These are phyloP conservation scores for Bombyx mandarina DNA, from an alignment of 1,140 invertebrate species.

Conservation along the genomic window DNA sequence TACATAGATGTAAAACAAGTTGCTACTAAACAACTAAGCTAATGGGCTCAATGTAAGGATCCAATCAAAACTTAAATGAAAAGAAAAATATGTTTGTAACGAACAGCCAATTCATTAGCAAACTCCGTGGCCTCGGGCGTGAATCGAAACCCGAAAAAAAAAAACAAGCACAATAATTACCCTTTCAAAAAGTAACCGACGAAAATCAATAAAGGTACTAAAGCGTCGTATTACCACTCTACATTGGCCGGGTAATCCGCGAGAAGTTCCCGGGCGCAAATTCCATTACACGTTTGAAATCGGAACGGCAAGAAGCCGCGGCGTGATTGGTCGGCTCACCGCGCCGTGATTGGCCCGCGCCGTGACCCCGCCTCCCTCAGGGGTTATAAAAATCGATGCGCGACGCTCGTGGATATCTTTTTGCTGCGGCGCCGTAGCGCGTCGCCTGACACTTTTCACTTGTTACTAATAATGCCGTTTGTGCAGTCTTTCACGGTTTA, in stretches of 20 bases:
- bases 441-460: slow-evolving; percentile 51
- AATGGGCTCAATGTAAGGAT: too few relatives aligned
- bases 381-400: slow-evolving; percentile 67
- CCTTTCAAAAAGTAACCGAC: slow-evolving; percentile 4
- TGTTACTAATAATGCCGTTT: slow-evolving; percentile 64
- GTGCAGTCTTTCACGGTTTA: slow-evolving; percentile 56
- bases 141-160: not conserved
- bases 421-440: slow-evolving; percentile 49
- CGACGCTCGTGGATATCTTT: slow-evolving; percentile 43
- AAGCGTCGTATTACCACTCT: slow-evolving; percentile 37
- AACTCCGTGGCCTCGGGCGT: slow-evolving; percentile 1
- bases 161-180: slow-evolving; percentile 4
- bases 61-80: too few relatives aligned
- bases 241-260: slow-evolving; percentile 53
- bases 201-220: slow-evolving; percentile 8
- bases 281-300: slow-evolving; percentile 67
- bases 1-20: too few relatives aligned
- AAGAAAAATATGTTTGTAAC: too few relatives aligned
- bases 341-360: slow-evolving; percentile 54
- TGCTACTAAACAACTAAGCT: too few relatives aligned
- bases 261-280: slow-evolving; percentile 54
- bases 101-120: too few relatives aligned
- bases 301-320: slow-evolving; percentile 45
- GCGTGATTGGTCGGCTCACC: slow-evolving; percentile 61
- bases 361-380: slow-evolving; percentile 52